Evolutionary conservation across 2,113 vertebrate species (phyloP).

Genomic region (Glareola pratincola): DNA sequence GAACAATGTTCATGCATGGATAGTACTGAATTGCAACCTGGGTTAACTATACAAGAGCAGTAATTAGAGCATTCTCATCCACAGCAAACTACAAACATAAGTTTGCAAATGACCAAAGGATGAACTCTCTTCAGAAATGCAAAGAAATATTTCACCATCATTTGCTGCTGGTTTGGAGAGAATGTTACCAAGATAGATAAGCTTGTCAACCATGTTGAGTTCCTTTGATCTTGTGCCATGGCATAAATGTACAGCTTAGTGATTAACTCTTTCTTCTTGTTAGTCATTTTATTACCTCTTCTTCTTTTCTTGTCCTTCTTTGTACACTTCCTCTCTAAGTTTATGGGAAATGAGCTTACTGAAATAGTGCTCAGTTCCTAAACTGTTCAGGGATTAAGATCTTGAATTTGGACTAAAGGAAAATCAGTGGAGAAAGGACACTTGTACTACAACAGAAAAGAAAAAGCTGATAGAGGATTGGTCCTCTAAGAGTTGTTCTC

Average conservation of each 20-base stretch:
- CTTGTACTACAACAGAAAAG: background rate
- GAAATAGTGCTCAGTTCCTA: background rate
- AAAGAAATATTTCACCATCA: conserved; percentile 18
- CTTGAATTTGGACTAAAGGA: background rate
- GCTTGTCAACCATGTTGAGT: background rate
- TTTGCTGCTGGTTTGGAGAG: conserved; percentile 14
- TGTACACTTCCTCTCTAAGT: background rate
- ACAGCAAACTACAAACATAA: background rate
- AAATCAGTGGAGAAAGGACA: background rate
- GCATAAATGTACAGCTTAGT: background rate
- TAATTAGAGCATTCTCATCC: background rate
- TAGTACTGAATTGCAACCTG: background rate
- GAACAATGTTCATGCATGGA: background rate
- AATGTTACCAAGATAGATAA: conserved; percentile 42
- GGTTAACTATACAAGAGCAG: background rate
- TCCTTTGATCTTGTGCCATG: conserved; percentile 45
- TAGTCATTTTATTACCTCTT: background rate
- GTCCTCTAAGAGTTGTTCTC: background rate
- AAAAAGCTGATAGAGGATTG: background rate
- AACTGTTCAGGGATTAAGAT: background rate
- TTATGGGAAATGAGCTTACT: background rate
- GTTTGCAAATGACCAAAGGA: conserved; percentile 26
- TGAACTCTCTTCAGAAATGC: conserved; percentile 40
- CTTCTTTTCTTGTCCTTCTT: background rate
- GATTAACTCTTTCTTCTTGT: conserved; percentile 23